These are phyloP conservation scores for Aulostomus chinensis DNA, from an alignment of 2,797 vertebrate genomes.

Conservation along the genomic window DNA sequence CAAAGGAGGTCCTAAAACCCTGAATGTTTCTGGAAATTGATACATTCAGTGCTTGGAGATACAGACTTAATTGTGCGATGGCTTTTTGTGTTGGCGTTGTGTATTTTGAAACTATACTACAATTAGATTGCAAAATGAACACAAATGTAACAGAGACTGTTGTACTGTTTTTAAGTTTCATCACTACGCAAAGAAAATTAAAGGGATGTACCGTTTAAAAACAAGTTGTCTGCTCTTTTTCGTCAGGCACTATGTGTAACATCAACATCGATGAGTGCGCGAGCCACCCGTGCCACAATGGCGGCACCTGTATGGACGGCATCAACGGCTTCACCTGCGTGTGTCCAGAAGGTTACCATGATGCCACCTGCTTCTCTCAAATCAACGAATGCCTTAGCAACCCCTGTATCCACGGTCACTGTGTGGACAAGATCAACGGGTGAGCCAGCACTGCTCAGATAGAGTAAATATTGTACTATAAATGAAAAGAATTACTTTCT, in stretches of 20 bases:
- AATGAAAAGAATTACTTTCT: no score
- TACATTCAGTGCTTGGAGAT: slow-evolving; percentile 27
- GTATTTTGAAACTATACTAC: slow-evolving; percentile 17
- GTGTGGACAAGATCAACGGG: slow-evolving; percentile 91
- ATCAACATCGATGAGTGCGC: slow-evolving; percentile 93
- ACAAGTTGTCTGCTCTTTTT: not conserved
- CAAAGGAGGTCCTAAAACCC: slow-evolving; percentile 59
- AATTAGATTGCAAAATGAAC: not conserved
- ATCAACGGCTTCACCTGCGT: slow-evolving; percentile 89
- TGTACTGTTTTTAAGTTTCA: no score
- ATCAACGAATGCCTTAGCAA: slow-evolving; percentile 95
- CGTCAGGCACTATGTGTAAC: slow-evolving; percentile 90
- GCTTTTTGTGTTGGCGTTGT: slow-evolving; percentile 19
- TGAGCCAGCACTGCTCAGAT: slow-evolving; percentile 67
- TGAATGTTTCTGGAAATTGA: slow-evolving; percentile 58
- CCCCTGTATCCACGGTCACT: slow-evolving; percentile 93
- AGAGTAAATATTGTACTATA: no score
- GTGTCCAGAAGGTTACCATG: slow-evolving; percentile 92
- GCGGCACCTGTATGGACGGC: slow-evolving; percentile 91
- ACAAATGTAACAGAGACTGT: no score
- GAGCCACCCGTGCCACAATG: slow-evolving; percentile 90
- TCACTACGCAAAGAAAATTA: no score
- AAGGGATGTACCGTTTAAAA: no score
- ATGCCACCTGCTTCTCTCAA: slow-evolving; percentile 90
- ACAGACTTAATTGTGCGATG: slow-evolving; percentile 34